Evolutionary conservation across 2,797 vertebrate genomes (phyloP), one percentile per base, ranked within the genome.

Genomic region (Nannoperca obscura): DNA sequence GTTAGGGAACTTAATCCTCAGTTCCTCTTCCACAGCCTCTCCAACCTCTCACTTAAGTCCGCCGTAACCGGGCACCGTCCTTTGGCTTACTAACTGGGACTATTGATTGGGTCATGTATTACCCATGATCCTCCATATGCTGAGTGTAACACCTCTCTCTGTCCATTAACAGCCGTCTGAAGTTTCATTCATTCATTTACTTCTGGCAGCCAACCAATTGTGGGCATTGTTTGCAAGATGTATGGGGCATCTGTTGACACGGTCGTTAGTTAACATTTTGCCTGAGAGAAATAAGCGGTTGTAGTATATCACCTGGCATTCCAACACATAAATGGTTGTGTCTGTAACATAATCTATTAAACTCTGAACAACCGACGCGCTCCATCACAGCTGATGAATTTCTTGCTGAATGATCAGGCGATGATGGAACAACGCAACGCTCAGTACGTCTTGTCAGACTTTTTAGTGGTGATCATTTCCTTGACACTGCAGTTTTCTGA

Each of bases 171-270:
- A 79, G 87, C 85, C 88, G 76, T 85, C 90, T 91, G 88, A 77
- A 88, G 88, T 92, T 91, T 92, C 90, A 87, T 91, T 93, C 89
- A 90, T 92, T 92, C 85, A 90, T 92, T 93, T 88, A 71, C 81
- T 82, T 58, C 88, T 93, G 89, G 93, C 92, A 90, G 76, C 44
- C 72, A 27, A 88, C 90, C 92, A 92, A 83, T 85, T 82, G 88
- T 77, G 76, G 82, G 85, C 90, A 90, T 91, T 91, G 92, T 93
- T 93, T 90, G 78, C 82, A 74, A 92, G 91, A 93, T 82, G 91
- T 91, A 92, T 92, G 83, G 86, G 84, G 84, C 90, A 90, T 93
- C 89, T 91, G 90, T 90, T 91, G 91, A 93, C 90, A 86, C 75
- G 86, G 78, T 91, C 88, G 70, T 93, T 93, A 90, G 90, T 90